These are phyloP conservation scores for Mionectes olivaceus DNA, from an alignment of 2,797 vertebrate species.

Conservation along the genomic window DNA sequence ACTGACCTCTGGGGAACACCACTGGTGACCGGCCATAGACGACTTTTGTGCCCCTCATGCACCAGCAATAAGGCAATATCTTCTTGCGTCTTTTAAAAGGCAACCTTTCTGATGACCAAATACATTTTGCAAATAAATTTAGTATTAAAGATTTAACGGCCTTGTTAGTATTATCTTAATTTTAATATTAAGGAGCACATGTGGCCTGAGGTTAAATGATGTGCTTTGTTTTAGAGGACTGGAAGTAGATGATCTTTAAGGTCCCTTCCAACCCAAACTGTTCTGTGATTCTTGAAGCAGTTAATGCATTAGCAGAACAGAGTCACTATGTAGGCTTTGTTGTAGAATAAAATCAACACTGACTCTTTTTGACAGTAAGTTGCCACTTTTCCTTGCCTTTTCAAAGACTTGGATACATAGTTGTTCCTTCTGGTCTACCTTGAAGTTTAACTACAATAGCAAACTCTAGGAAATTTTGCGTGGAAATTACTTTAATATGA, in stretches of 20 bases:
- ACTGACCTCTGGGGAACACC: too few species aligned
- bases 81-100: neutral
- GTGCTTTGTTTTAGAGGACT: neutral
- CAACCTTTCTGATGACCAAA: neutral
- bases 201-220: neutral
- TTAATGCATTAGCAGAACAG: neutral
- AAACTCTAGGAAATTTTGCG: neutral
- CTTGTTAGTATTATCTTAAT: neutral
- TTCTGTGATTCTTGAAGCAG: neutral
- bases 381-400: neutral
- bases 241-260: neutral
- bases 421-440: neutral
- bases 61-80: neutral
- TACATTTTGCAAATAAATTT: neutral
- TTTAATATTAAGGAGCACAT: neutral
- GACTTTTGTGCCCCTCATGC: neutral
- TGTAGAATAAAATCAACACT: neutral
- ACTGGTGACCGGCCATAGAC: neutral
- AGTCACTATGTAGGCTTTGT: fast-evolving
- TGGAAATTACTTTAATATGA: neutral
- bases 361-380: neutral
- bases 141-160: neutral
- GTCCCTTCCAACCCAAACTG: neutral
- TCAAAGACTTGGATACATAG: neutral
- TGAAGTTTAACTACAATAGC: neutral